Evolutionary conservation across 2,888 invertebrate species (phyloP), one percentile per base, ranked within the genome.

Genomic region (Encarsia formosa): DNA sequence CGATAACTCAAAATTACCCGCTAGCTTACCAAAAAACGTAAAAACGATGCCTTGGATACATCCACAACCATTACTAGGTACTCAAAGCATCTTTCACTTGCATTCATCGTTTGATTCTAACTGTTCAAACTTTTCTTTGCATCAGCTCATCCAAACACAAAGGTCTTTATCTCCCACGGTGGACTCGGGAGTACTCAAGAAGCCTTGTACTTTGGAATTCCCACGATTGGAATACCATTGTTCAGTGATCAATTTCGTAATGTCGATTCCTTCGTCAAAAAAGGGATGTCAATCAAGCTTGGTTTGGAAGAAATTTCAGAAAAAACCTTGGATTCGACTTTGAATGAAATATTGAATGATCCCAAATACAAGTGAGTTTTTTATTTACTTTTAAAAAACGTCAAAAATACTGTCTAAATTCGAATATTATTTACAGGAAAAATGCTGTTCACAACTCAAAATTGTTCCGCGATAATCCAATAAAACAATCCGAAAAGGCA

Each of bases 31-130:
- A 0, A 44, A 55, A 3, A 69, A 68, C 42, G 54, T 65, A 8
- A 39, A 52, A 5, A 61, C 56, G 5, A 35, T 32, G n/a, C 19
- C 61, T 4, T 68, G 68, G 65, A 49, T 64, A 1, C 59, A 66
- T 2, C 67, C 69, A 50, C 32, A 61, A n/a, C 59, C 63, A 32
- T 58, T 70, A n/a, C 49, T 69, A 5, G 56, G 67, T 65, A 53
- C 60, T n/a, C n/a, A 59, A 34, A 38, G 9, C 22, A 11, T 38
- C 22, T 11, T 38, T 20, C 3, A 20, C 20, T 2, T 38, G 26
- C 26, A n/a, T 4, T 34, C 35, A 29, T 29, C 8, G 8, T 34
- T 34, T 5, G 18, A 34, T 16, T 15, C 4, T 13, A 8, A 26
- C 5, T 11, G 26, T 8, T 11, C 5, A 37, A 19, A 26, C 22